phyloP scores from a whole-genome alignment of 2,113 vertebrate genomes.

The Hepsetus odoe region DNA sequence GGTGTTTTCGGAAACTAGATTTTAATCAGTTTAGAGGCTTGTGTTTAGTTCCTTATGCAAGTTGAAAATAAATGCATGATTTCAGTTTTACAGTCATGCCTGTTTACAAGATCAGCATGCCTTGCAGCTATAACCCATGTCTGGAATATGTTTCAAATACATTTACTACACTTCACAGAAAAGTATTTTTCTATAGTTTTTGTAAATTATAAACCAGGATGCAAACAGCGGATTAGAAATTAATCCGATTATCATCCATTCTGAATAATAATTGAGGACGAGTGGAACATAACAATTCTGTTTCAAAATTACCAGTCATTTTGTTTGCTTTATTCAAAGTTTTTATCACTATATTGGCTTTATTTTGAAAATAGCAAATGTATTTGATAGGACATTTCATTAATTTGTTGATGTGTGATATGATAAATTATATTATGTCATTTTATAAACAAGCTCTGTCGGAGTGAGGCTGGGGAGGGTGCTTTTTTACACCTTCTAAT shows the following conservation, averaged over 20 bases:
- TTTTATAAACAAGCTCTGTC: not conserved
- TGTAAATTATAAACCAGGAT: not conserved
- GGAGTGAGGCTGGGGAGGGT: too few relatives aligned
- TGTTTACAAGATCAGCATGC: too few relatives aligned
- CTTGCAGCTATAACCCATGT: too few relatives aligned
- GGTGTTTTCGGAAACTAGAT: too few relatives aligned
- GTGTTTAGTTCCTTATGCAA: not conserved
- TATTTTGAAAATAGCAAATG: too few relatives aligned
- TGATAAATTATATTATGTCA: not conserved
- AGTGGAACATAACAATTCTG: not conserved
- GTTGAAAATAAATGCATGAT: not conserved
- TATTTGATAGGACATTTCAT: too few relatives aligned
- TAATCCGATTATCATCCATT: not conserved
- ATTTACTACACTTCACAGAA: not conserved
- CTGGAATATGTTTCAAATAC: not conserved
- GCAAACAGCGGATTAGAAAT: not conserved
- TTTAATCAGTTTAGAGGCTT: too few relatives aligned
- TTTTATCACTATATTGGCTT: too few relatives aligned
- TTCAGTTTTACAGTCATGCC: not conserved
- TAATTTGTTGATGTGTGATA: not conserved
- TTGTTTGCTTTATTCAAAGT: too few relatives aligned
- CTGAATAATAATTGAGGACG: too few relatives aligned
- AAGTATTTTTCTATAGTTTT: not conserved
- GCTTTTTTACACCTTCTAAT: too few relatives aligned
- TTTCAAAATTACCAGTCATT: not conserved